These are phyloP conservation scores for Steromphala cineraria DNA, from an alignment of 2,888 invertebrate species.

Conservation along the genomic window DNA sequence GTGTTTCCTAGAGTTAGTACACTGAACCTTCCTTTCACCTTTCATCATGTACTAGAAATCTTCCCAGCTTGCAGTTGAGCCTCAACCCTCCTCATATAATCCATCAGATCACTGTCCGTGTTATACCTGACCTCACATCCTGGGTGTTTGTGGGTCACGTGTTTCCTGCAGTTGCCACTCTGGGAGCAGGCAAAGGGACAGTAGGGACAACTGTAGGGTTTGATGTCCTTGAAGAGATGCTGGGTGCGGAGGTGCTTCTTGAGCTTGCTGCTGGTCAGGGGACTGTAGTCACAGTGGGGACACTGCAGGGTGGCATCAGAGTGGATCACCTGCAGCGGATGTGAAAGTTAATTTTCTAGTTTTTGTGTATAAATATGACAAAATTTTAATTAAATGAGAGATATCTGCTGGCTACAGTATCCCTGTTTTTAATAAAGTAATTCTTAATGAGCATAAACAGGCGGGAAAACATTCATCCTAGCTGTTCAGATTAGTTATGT, in stretches of 20 bases:
- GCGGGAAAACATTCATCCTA: no score
- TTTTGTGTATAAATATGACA: no score
- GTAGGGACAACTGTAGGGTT: neutral
- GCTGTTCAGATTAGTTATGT: no score
- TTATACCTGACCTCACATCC: neutral
- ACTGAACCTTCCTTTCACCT: no score
- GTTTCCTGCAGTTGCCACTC: constrained; percentile 2
- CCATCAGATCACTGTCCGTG: neutral
- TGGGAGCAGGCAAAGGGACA: neutral
- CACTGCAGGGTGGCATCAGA: neutral
- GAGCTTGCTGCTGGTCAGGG: neutral
- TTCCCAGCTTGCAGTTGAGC: constrained; percentile 3
- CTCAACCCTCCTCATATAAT: constrained; percentile 3
- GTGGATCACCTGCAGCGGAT: neutral
- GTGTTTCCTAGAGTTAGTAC: no score
- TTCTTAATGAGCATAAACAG: no score
- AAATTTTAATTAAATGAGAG: no score
- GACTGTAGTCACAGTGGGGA: constrained; percentile 11
- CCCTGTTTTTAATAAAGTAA: no score
- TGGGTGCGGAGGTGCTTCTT: constrained; percentile 3
- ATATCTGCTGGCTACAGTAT: no score
- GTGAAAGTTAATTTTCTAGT: no score
- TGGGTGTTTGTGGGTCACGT: neutral
- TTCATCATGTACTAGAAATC: neutral
- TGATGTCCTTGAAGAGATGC: constrained; percentile 6